phyloP scores from a whole-genome alignment of 1,140 invertebrate species.

The Lepidurus apus region DNA sequence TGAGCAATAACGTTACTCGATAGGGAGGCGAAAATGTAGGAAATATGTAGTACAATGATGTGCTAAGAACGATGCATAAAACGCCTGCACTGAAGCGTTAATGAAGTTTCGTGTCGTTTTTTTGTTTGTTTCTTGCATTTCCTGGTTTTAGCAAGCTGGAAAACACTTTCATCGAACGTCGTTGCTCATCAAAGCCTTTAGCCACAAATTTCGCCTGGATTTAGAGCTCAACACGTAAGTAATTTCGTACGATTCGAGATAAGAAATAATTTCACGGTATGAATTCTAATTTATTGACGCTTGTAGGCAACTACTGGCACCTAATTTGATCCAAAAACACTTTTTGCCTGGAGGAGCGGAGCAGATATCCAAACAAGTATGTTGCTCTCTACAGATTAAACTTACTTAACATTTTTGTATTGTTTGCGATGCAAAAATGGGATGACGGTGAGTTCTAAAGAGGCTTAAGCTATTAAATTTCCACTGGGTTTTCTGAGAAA shows the following conservation, averaged over 20 bases:
- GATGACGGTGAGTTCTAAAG: no score
- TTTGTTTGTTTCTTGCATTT: constrained; percentile 31
- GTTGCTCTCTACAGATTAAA: not conserved
- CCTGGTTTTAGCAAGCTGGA: constrained; percentile 57
- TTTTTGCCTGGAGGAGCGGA: constrained; percentile 64
- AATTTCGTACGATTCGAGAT: not conserved
- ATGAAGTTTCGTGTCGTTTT: not conserved
- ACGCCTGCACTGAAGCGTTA: not conserved
- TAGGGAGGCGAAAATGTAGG: no score
- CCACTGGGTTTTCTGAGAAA: not conserved
- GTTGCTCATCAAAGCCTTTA: constrained; percentile 90
- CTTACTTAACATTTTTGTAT: not conserved
- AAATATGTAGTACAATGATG: no score
- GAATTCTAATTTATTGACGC: constrained; percentile 16
- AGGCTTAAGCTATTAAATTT: no score
- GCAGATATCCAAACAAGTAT: constrained; percentile 57
- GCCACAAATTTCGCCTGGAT: constrained; percentile 90
- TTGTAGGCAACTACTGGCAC: constrained; percentile 67
- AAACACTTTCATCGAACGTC: constrained; percentile 91
- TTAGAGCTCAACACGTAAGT: constrained; percentile 94
- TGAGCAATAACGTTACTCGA: no score
- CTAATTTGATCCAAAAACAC: constrained; percentile 74
- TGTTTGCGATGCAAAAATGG: not conserved
- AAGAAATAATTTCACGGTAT: not conserved
- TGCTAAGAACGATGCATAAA: not conserved